A percentile compares a stretch with the other conserved stretches of the same genome.
These are phyloP conservation scores for Bombus pascuorum DNA, from an alignment of 1,140 invertebrate genomes.

Conservation along the genomic window DNA sequence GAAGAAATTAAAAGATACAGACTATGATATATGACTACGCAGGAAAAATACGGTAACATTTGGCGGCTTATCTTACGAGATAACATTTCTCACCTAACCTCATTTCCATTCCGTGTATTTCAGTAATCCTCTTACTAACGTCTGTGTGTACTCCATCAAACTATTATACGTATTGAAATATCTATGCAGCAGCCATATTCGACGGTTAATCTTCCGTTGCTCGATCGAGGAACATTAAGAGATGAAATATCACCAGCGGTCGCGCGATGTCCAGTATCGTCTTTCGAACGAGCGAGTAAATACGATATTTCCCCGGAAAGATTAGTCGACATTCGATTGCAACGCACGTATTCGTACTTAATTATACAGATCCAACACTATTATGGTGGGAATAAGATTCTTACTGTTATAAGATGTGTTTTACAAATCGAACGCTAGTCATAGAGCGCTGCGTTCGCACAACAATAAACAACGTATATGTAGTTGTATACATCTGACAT, in stretches of 20 bases:
- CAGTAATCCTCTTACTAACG: neutral
- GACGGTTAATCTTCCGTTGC: neutral
- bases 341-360: too few species aligned
- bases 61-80: neutral
- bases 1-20: too few species aligned
- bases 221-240: neutral
- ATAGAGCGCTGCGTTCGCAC: too few species aligned
- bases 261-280: neutral
- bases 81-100: neutral
- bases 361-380: too few species aligned
- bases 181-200: neutral
- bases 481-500: too few species aligned
- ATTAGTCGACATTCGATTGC: neutral
- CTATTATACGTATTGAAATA: neutral
- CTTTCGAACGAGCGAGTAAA: constrained; percentile 14
- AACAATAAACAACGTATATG: too few species aligned
- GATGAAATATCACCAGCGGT: constrained; percentile 2
- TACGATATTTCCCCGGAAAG: constrained; percentile 8
- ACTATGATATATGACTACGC: too few species aligned
- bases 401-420: too few species aligned
- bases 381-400: too few species aligned
- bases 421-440: too few species aligned
- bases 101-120: neutral
- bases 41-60: neutral
- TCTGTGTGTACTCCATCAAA: neutral